Percentiles rank a stretch among this genome's conserved stretches.
phyloP scores from a whole-genome alignment of 2,797 vertebrate species.

The Myotis findleyi region DNA sequence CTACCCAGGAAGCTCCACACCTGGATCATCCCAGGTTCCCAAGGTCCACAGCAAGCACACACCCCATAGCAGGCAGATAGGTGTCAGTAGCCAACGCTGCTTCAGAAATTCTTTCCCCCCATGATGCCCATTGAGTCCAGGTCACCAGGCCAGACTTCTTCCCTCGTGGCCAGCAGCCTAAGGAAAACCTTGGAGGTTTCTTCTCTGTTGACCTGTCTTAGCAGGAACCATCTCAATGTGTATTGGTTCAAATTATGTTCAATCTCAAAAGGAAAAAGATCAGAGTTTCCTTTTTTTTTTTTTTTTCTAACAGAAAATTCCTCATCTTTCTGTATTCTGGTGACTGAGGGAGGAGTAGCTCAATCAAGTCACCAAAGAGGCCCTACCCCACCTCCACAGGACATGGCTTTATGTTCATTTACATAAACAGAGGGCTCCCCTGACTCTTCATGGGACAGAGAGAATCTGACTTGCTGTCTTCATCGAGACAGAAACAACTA shows the following conservation, averaged over 20 bases:
- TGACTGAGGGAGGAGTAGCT: background rate
- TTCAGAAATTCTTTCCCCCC: background rate
- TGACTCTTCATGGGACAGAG: background rate
- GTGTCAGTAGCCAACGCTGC: no score
- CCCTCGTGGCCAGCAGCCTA: rapidly evolving
- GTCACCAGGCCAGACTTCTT: background rate
- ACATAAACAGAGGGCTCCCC: background rate
- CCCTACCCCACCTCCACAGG: background rate
- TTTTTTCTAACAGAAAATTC: background rate
- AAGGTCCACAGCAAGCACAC: background rate
- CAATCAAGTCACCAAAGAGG: background rate
- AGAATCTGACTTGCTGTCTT: background rate
- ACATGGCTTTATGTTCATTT: background rate
- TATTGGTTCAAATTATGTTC: background rate
- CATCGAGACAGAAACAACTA: background rate
- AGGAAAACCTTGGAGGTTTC: background rate
- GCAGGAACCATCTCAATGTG: background rate
- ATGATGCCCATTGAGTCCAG: background rate
- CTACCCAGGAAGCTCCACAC: background rate
- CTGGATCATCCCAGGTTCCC: background rate
- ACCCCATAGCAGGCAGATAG: background rate
- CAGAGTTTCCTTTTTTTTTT: background rate
- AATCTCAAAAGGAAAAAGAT: background rate
- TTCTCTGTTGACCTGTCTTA: background rate
- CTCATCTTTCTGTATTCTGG: background rate